Evolutionary conservation across 2,113 vertebrate species (phyloP).

Genomic region (Paratilapia polleni): DNA sequence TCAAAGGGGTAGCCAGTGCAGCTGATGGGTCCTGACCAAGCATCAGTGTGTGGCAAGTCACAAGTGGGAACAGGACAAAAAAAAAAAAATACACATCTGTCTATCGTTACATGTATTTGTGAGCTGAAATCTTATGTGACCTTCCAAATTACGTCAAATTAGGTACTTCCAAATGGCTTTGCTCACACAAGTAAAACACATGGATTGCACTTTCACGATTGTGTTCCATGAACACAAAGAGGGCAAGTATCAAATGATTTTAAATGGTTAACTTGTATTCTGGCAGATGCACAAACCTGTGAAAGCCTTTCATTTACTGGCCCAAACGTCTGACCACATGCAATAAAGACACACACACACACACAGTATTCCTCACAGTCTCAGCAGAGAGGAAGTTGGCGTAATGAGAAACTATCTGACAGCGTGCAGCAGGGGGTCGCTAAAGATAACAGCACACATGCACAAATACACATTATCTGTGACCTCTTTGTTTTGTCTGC

Average conservation of each 20-base stretch:
- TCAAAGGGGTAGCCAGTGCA: neutral
- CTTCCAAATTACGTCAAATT: constrained; percentile 6
- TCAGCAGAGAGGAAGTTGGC: constrained; percentile 20
- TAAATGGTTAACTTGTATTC: neutral
- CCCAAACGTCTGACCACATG: neutral
- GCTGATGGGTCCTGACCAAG: no score
- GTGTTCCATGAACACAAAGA: neutral
- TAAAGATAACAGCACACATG: constrained; percentile 7
- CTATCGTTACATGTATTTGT: neutral
- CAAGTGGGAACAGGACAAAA: no score
- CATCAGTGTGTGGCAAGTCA: no score
- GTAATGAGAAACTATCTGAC: constrained; percentile 46
- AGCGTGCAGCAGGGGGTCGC: constrained; percentile 29
- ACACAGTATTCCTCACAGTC: constrained; percentile 6
- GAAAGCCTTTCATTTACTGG: neutral
- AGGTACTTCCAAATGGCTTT: constrained; percentile 28
- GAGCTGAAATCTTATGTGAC: neutral
- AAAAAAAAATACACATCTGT: neutral
- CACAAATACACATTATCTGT: constrained; percentile 25
- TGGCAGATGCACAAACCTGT: neutral
- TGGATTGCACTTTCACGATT: constrained; percentile 7
- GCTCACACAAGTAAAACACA: constrained; percentile 12
- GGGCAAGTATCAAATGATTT: neutral
- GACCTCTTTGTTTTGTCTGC: constrained; percentile 44
- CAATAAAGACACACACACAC: neutral